Conservation (phyloP, 1,140 invertebrate genomes). For the Drosophila repletoides region DNA sequence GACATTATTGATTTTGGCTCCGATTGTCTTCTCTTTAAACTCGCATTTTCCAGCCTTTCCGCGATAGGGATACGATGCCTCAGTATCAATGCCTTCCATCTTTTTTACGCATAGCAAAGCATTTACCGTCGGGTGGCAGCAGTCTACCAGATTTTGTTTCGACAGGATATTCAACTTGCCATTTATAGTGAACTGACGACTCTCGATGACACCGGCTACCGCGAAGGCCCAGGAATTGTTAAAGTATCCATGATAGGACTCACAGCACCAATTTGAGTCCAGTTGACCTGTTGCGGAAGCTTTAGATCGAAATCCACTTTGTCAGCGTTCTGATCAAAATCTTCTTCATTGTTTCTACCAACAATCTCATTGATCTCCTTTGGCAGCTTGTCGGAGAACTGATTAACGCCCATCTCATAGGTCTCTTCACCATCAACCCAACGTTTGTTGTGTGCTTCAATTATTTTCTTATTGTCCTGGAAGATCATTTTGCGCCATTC, state of each 20-base stretch:
- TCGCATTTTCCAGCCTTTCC: background rate
- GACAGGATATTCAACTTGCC: background rate
- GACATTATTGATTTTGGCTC: background rate
- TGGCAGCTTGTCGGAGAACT: constrained; percentile 14
- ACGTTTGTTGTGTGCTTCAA: constrained; percentile 13
- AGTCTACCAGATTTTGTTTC: constrained; percentile 24
- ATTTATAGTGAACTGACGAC: constrained; percentile 2
- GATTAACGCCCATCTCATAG: constrained; percentile 19
- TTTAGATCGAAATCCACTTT: background rate
- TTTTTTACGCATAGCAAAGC: background rate
- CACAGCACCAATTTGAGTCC: constrained; percentile 9
- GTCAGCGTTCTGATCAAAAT: background rate
- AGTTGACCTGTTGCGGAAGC: background rate
- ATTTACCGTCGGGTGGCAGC: background rate
- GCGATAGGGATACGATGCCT: constrained; percentile 12
- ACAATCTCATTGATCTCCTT: background rate
- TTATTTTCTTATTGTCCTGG: background rate
- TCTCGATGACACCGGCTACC: constrained; percentile 6
- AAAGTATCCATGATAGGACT: constrained; percentile 9
- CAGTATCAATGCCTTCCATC: constrained; percentile 2
- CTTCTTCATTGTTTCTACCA: background rate
- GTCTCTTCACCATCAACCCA: background rate
- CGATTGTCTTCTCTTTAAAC: background rate
- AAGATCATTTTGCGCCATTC: constrained; percentile 11
- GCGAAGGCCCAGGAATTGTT: constrained; percentile 34